phyloP scores from a whole-genome alignment of 2,797 vertebrate species.

The Siniperca undulata region DNA sequence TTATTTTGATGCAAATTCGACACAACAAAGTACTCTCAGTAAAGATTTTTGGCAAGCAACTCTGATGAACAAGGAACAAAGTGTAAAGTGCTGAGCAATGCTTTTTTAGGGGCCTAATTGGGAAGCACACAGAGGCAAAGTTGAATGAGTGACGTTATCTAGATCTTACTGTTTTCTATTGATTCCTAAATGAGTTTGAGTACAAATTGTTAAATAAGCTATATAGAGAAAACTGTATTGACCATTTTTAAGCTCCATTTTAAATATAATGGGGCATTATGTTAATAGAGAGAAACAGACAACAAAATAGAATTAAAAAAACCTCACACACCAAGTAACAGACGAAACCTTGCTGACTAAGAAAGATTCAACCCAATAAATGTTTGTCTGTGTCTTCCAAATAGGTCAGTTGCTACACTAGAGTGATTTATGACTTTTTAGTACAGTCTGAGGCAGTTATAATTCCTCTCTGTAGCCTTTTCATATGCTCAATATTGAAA shows the following conservation, averaged over 20 bases:
- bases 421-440: conserved; percentile 71
- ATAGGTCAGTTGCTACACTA: conserved; percentile 64
- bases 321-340: background rate
- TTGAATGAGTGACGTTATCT: conserved; percentile 52
- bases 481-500: conserved; percentile 78
- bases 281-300: conserved; percentile 33
- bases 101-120: conserved; percentile 45
- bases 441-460: conserved; percentile 53
- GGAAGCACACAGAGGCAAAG: conserved; percentile 45
- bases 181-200: conserved; percentile 40
- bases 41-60: conserved; percentile 70
- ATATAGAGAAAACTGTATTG: conserved; percentile 8
- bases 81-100: conserved; percentile 72
- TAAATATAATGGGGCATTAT: background rate
- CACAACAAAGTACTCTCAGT: conserved; percentile 62
- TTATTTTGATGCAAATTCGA: conserved; percentile 75
- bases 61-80: conserved; percentile 62
- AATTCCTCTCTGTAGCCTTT: conserved; percentile 74
- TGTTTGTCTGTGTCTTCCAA: conserved; percentile 61
- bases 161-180: conserved; percentile 43
- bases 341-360: conserved; percentile 43
- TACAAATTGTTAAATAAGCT: conserved; percentile 37
- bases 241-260: conserved; percentile 1
- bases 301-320: conserved; percentile 19
- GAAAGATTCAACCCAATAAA: conserved; percentile 45